phyloP scores from a whole-genome alignment of 35 echinoderm and acorn worm genomes.

The Eucidaris tribuloides region DNA sequence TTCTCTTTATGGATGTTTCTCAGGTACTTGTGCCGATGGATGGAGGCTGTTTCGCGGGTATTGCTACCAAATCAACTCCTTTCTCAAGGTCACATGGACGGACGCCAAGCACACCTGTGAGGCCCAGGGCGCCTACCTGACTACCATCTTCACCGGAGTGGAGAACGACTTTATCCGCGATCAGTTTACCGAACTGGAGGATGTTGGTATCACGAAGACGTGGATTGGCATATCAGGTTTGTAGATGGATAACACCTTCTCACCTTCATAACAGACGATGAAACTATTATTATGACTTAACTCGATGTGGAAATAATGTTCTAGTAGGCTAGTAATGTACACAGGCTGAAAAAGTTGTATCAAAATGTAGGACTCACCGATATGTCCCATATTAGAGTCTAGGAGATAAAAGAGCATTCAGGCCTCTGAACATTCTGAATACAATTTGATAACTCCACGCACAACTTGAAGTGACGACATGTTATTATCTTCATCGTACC shows the following conservation, averaged over 20 bases:
- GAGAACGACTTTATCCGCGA: conserved; percentile 61
- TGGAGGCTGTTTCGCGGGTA: conserved; percentile 70
- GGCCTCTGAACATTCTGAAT: too few relatives aligned
- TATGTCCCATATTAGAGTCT: too few relatives aligned
- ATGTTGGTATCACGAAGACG: conserved; percentile 69
- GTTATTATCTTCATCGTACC: too few relatives aligned
- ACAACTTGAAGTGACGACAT: too few relatives aligned
- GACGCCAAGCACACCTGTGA: conserved; percentile 89
- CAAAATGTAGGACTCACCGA: too few relatives aligned
- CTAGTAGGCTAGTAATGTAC: too few relatives aligned
- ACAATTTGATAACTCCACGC: too few relatives aligned
- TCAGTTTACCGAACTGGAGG: conserved; percentile 58
- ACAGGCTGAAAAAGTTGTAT: too few relatives aligned
- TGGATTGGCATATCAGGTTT: conserved; percentile 95
- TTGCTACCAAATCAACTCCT: conserved; percentile 77
- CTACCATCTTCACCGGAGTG: conserved; percentile 56
- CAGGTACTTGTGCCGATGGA: conserved; percentile 63
- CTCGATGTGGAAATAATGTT: too few relatives aligned
- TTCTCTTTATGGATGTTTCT: too few relatives aligned
- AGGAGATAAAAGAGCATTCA: too few relatives aligned
- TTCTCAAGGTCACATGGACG: conserved; percentile 40
- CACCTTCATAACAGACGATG: neutral
- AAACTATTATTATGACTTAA: neutral
- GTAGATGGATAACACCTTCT: neutral
- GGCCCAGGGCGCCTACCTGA: conserved; percentile 70